Base-by-base conservation (phyloP, 2,888 invertebrate genomes). In the Erebia epiphron region DNA sequence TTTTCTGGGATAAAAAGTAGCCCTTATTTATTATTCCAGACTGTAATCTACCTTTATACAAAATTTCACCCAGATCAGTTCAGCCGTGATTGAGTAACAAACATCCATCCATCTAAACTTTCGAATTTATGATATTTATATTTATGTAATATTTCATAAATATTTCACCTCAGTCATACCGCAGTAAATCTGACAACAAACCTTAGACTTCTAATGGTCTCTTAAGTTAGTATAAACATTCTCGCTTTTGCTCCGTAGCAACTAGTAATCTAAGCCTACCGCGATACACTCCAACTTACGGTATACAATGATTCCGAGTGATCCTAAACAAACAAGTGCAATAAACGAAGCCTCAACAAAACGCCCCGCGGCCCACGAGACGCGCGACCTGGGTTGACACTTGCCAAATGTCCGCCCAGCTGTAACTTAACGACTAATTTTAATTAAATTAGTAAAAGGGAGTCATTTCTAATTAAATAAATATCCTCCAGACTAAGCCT, bases 321-420 rank as follows among this genome's bases (percentile, higher is more conserved):
- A 26, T 50, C 63, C 63, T 63, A 63, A 63, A 63, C 63, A 63
- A 63, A 63, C 63, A 49, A 26, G 46, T 49, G 63, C 50, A 50
- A 50, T 63, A 50, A 50, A 63, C 50, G 50, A 50, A 46, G 18
- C 62, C 63, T 18, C 46, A 21, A 63, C 63, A 43, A 14, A 63
- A 50, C 63, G 50, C 26, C 63, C 63, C 63, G 46, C 62, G 63
- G 49, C 50, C 63, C 16, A 21, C 18, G 49, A 49, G 49, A 43
- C 35, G 43, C 43, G 1, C n/a, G 3, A 41, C 10, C 60, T 14
- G 1, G 62, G 26, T 49, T 21, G 49, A 21, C 49, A 46, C 46
- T 46, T 43, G 16, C 43, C 61, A 61, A 41, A 41, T 14, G 49
- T n/a, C 63, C 13, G 50, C 8, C 14, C 50, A 13, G 14, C 18